Percentiles rank a stretch among this genome's conserved stretches.
Conservation (phyloP, 2,797 vertebrate genomes). For the Rhodeus uyekii region DNA sequence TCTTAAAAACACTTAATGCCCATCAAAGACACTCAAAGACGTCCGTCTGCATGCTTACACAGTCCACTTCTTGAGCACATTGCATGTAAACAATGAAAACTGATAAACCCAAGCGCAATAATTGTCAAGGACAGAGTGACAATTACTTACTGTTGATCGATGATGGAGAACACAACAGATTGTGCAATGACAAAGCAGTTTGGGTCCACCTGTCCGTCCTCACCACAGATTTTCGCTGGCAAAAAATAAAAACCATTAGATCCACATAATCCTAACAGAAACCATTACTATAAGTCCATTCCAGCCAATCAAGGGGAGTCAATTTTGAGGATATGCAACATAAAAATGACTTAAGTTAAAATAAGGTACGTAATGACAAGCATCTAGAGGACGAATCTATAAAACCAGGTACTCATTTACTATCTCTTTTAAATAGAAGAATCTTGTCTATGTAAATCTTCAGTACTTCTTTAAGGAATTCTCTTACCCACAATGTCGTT, state of each 20-base stretch:
- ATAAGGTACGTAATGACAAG: not conserved
- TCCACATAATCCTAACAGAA: not conserved
- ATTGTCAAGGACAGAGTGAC: not conserved
- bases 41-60: not conserved
- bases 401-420: not conserved
- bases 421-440: not conserved
- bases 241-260: slow-evolving; percentile 42
- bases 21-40: not conserved
- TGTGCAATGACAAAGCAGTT: slow-evolving; percentile 96
- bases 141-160: slow-evolving; percentile 93
- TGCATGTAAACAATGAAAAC: not conserved
- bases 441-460: too few relatives aligned
- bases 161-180: slow-evolving; percentile 85
- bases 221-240: slow-evolving; percentile 96
- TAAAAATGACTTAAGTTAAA: not conserved
- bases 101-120: not conserved
- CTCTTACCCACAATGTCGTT: slow-evolving; percentile 96
- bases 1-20: not conserved
- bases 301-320: not conserved
- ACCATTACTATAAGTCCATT: not conserved
- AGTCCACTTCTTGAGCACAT: not conserved
- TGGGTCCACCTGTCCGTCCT: slow-evolving; percentile 97
- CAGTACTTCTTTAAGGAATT: too few relatives aligned
- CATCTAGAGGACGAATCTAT: not conserved
- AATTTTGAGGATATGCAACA: not conserved